Evolutionary conservation across 2,797 vertebrate species (phyloP).

Genomic region (Nothura maculosa): DNA sequence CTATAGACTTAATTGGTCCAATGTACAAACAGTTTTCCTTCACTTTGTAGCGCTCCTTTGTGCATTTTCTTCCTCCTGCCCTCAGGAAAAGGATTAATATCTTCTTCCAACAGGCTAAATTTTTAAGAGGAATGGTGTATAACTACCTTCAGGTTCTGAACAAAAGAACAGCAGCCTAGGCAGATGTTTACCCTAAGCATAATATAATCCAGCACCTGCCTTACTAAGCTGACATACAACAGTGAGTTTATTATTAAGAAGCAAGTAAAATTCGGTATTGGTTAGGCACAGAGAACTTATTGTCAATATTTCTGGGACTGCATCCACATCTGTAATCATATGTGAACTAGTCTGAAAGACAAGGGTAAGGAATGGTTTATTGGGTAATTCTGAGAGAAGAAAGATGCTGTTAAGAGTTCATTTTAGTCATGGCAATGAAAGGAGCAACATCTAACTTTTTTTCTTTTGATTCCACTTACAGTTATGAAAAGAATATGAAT

Average conservation of each 20-base stretch:
- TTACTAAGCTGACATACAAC: background rate
- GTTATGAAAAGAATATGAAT: conserved; percentile 11
- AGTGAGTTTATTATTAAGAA: background rate
- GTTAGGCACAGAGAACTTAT: background rate
- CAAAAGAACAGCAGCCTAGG: background rate
- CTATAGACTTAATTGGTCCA: background rate
- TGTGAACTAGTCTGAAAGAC: background rate
- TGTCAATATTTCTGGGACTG: background rate
- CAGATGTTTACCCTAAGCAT: background rate
- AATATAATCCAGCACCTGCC: background rate
- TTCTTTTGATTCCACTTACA: background rate
- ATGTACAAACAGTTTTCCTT: background rate
- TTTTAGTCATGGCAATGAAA: background rate
- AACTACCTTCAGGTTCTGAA: background rate
- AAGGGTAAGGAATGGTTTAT: background rate
- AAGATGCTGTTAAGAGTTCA: background rate
- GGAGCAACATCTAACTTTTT: background rate
- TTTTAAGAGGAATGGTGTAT: background rate
- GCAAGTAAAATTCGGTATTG: background rate
- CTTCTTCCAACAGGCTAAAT: background rate
- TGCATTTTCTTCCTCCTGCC: background rate
- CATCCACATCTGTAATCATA: background rate
- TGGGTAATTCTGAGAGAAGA: background rate
- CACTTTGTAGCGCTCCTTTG: background rate
- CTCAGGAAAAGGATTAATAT: background rate